A percentile compares a stretch with the other conserved stretches of the same genome.
Evolutionary conservation across 2,113 vertebrate species (phyloP).

Genomic region (Myanophis thanlyinensis): DNA sequence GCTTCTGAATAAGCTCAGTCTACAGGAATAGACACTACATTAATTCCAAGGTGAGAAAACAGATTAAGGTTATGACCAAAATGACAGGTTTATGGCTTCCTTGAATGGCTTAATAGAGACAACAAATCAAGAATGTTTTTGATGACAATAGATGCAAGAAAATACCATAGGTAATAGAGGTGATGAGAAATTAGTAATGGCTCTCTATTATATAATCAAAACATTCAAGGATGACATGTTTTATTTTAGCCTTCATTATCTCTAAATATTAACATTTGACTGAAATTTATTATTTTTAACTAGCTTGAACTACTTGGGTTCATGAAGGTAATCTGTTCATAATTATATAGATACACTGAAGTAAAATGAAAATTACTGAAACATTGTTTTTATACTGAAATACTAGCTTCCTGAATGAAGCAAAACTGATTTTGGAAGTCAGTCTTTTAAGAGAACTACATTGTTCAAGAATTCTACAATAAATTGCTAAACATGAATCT

Average conservation of each 20-base stretch:
- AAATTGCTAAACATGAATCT: neutral
- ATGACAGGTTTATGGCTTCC: conserved; percentile 59
- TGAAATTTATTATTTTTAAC: neutral
- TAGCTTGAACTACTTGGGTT: neutral
- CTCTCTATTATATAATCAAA: conserved; percentile 48
- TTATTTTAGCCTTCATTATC: conserved; percentile 41
- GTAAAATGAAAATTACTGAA: neutral
- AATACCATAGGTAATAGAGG: conserved; percentile 48
- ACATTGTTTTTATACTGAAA: neutral
- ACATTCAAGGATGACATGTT: conserved; percentile 45
- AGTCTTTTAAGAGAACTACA: neutral
- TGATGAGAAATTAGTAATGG: conserved; percentile 54
- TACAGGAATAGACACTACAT: conserved; percentile 47
- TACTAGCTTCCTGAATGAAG: neutral
- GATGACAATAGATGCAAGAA: conserved; percentile 55
- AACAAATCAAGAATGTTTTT: conserved; percentile 59
- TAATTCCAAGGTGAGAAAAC: conserved; percentile 67
- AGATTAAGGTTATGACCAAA: conserved; percentile 68
- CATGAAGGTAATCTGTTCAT: neutral
- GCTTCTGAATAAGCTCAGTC: conserved; percentile 33
- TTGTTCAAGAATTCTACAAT: neutral
- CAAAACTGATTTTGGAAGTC: neutral
- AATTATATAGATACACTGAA: neutral
- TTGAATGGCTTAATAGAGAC: conserved; percentile 60
- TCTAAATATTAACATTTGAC: conserved; percentile 44